Percentiles rank a stretch among this genome's conserved stretches.
These are phyloP conservation scores for Adelges cooleyi DNA, from an alignment of 1,140 invertebrate species.

Conservation along the genomic window DNA sequence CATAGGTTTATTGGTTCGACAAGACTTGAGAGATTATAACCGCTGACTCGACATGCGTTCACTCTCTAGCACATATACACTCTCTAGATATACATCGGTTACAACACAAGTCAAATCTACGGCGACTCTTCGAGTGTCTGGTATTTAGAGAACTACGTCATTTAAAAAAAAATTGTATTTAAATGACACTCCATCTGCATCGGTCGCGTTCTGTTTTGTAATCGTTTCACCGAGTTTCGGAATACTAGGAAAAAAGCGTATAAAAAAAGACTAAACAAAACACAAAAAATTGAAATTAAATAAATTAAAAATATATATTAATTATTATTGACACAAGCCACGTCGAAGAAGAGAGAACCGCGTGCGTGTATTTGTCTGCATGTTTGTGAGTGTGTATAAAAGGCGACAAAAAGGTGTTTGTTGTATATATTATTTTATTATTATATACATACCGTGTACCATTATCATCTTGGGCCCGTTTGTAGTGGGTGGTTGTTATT, in stretches of 20 bases:
- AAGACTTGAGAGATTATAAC: no score
- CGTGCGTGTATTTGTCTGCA: neutral
- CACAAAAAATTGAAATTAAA: no score
- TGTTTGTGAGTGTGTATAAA: neutral
- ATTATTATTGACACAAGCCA: no score
- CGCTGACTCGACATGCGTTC: no score
- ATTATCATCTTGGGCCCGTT: neutral
- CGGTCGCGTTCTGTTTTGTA: neutral
- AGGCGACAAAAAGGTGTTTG: conserved; percentile 25
- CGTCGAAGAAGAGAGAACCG: no score
- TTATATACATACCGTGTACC: neutral
- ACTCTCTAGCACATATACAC: no score
- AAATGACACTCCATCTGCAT: neutral
- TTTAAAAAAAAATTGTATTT: neutral
- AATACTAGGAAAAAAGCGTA: neutral
- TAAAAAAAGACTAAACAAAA: conserved; percentile 10
- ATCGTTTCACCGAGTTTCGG: neutral
- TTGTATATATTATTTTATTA: conserved; percentile 6
- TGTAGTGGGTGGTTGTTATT: conserved; percentile 2
- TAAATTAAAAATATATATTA: no score
- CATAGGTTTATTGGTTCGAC: no score
- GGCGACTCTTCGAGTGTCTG: neutral
- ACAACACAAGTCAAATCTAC: no score
- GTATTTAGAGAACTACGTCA: conserved; percentile 1
- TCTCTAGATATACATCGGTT: no score